Conservation (phyloP, 1,140 invertebrate species). For the Drosophila equinoxialis region DNA sequence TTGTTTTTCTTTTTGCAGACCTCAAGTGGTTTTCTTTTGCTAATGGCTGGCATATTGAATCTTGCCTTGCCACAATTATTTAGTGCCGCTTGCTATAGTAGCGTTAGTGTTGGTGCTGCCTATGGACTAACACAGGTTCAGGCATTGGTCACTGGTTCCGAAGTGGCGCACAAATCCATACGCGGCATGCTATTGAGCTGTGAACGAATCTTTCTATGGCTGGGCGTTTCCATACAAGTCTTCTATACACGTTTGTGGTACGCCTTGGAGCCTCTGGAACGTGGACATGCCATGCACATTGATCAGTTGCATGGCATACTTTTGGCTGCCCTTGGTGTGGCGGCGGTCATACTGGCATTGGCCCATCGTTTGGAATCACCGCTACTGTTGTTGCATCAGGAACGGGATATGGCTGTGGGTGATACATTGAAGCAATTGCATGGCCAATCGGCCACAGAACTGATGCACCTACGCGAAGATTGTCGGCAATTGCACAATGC, state of each 20-base stretch:
- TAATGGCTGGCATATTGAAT: constrained; percentile 59
- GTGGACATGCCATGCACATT: constrained; percentile 56
- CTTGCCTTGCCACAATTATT: constrained; percentile 55
- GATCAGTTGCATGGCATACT: constrained; percentile 71
- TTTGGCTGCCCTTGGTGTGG: constrained; percentile 57
- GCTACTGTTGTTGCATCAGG: constrained; percentile 63
- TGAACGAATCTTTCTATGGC: constrained; percentile 71
- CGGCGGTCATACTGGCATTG: constrained; percentile 55
- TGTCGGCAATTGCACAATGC: constrained; percentile 66
- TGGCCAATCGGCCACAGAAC: constrained; percentile 55
- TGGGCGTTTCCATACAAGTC: constrained; percentile 68
- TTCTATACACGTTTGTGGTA: constrained; percentile 73
- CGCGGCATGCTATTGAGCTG: constrained; percentile 66
- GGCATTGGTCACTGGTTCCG: constrained; percentile 61
- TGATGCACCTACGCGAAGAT: constrained; percentile 66
- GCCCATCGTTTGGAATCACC: constrained; percentile 67
- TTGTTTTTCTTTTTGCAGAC: constrained; percentile 34
- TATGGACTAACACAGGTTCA: constrained; percentile 67
- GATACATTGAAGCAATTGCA: constrained; percentile 63
- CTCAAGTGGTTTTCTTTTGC: constrained; percentile 64
- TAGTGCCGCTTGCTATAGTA: constrained; percentile 63
- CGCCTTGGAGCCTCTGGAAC: constrained; percentile 55
- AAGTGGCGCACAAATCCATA: constrained; percentile 68
- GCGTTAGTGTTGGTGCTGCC: constrained; percentile 62
- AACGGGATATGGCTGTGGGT: constrained; percentile 62